These are phyloP conservation scores for Peromyscus aztecus DNA, from an alignment of 2,797 vertebrate species.

Conservation along the genomic window DNA sequence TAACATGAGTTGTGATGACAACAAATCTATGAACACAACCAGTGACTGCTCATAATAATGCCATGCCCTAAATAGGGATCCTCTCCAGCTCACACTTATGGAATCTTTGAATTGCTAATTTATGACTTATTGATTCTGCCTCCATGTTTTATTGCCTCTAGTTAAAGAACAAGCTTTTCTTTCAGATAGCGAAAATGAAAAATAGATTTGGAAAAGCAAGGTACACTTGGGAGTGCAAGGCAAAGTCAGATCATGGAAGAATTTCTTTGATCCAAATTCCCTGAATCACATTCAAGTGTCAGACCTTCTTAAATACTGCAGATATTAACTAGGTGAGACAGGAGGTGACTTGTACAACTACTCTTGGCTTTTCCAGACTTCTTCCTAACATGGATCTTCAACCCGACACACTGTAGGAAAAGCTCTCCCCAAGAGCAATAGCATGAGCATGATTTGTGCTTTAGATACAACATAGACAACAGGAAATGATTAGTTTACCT, in stretches of 20 bases:
- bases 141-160: constrained; percentile 76
- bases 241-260: constrained; percentile 78
- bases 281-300: constrained; percentile 79
- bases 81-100: constrained; percentile 79
- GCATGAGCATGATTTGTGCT: constrained; percentile 44
- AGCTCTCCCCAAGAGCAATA: constrained; percentile 61
- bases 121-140: constrained; percentile 68
- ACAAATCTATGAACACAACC: constrained; percentile 80
- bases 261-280: constrained; percentile 85
- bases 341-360: constrained; percentile 74
- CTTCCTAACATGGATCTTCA: constrained; percentile 74
- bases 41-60: constrained; percentile 75
- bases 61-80: constrained; percentile 76
- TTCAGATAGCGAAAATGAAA: constrained; percentile 83
- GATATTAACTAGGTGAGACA: constrained; percentile 86
- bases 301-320: constrained; percentile 76
- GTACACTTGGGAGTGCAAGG: constrained; percentile 80
- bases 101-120: constrained; percentile 84
- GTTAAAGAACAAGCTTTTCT: constrained; percentile 75
- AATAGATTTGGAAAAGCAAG: constrained; percentile 85
- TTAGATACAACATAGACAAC: constrained; percentile 70
- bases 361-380: constrained; percentile 64
- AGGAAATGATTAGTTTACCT: constrained; percentile 77
- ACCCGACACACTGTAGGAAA: constrained; percentile 75
- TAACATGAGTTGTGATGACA: constrained; percentile 70